These are phyloP conservation scores for Homarus gammarus DNA, from an alignment of 2,888 invertebrate genomes.

Conservation along the genomic window DNA sequence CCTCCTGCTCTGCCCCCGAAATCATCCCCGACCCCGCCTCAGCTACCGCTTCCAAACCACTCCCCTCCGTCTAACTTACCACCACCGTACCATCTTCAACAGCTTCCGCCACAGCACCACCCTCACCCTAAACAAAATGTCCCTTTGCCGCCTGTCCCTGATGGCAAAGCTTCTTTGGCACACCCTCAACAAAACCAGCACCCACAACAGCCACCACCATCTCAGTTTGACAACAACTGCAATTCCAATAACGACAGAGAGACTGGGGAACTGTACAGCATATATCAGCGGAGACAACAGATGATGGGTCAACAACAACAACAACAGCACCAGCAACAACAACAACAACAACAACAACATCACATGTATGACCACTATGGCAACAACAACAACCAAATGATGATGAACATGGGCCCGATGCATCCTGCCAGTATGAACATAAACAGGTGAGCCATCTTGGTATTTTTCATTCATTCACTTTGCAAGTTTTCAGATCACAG, in stretches of 20 bases:
- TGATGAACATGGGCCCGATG: constrained; percentile 45
- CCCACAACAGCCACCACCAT: constrained; percentile 78
- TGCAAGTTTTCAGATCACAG: neutral
- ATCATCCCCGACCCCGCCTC: constrained; percentile 58
- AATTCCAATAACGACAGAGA: constrained; percentile 76
- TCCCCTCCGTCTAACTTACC: constrained; percentile 47
- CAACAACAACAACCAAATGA: constrained; percentile 69
- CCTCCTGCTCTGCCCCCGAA: constrained; percentile 63
- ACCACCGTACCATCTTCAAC: constrained; percentile 80
- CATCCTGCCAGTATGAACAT: constrained; percentile 58
- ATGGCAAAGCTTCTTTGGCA: neutral
- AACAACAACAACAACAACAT: constrained; percentile 33
- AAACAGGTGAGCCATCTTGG: constrained; percentile 25
- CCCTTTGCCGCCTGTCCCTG: constrained; percentile 45
- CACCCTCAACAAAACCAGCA: constrained; percentile 77
- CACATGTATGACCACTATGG: constrained; percentile 61
- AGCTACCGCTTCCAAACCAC: constrained; percentile 48
- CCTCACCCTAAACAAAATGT: constrained; percentile 53
- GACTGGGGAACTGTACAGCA: constrained; percentile 87
- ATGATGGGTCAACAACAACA: constrained; percentile 76
- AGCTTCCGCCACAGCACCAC: constrained; percentile 82
- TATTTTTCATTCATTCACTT: neutral
- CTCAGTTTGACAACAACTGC: constrained; percentile 48
- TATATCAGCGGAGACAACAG: constrained; percentile 89
- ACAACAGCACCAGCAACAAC: constrained; percentile 1